Percentiles rank a stretch among this genome's conserved stretches.
Evolutionary conservation across 2,888 invertebrate species (phyloP).

Genomic region (Eupeodes latifasciatus): DNA sequence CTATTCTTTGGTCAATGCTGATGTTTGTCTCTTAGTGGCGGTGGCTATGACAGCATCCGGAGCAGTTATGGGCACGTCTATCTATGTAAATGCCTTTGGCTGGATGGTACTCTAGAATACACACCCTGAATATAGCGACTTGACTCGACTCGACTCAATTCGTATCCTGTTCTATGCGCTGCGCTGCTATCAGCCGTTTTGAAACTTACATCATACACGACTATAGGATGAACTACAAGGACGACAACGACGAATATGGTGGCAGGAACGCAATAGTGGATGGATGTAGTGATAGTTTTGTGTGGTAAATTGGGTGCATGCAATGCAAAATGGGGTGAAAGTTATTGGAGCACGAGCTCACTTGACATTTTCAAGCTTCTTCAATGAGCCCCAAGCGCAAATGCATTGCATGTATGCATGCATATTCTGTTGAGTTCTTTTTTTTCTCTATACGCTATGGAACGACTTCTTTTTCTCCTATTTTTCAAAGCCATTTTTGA

Average conservation of each 20-base stretch:
- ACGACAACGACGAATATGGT: conserved; percentile 1
- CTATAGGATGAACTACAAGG: no score
- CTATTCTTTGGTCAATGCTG: conserved; percentile 51
- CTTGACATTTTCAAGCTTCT: conserved; percentile 32
- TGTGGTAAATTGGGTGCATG: conserved; percentile 41
- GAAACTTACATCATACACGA: conserved; percentile 32
- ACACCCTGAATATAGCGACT: conserved; percentile 22
- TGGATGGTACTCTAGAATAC: conserved; percentile 13
- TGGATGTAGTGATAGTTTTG: conserved; percentile 8
- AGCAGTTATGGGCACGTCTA: conserved; percentile 39
- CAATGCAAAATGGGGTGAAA: conserved; percentile 21
- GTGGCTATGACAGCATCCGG: conserved; percentile 44
- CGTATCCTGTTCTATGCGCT: not conserved
- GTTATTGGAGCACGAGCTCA: conserved; percentile 36
- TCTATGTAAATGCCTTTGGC: conserved; percentile 39
- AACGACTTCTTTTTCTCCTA: not conserved
- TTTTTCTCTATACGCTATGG: not conserved
- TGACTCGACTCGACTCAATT: no score
- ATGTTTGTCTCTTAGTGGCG: conserved; percentile 48
- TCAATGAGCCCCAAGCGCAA: not conserved
- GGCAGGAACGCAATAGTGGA: conserved; percentile 5
- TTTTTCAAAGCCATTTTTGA: not conserved
- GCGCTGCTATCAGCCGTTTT: not conserved
- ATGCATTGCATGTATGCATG: not conserved
- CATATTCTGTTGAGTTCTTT: not conserved